A percentile compares a stretch with the other conserved stretches of the same genome.
Evolutionary conservation across 2,113 vertebrate genomes (phyloP).

Genomic region (Bombycilla garrulus): DNA sequence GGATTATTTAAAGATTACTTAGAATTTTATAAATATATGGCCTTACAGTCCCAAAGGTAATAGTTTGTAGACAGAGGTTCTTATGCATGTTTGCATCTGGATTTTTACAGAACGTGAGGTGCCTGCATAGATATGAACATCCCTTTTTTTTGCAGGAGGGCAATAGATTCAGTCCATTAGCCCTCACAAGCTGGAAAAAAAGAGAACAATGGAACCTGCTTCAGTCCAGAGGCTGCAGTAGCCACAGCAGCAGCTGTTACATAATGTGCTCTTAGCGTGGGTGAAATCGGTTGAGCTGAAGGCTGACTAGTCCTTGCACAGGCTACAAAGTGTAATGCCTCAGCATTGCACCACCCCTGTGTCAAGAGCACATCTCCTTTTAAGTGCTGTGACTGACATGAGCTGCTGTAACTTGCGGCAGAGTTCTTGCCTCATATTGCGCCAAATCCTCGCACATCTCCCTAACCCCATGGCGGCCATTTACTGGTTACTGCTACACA

Average conservation of each 20-base stretch:
- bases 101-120: neutral
- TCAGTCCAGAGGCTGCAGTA: neutral
- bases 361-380: neutral
- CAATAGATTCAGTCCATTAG: neutral
- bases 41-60: neutral
- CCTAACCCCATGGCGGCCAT: neutral
- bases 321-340: neutral
- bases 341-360: neutral
- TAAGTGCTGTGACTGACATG: neutral
- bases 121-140: neutral
- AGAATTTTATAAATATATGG: neutral
- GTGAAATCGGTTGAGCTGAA: neutral
- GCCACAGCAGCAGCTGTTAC: neutral
- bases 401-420: neutral
- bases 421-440: neutral
- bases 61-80: neutral
- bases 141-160: neutral
- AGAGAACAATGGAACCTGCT: neutral
- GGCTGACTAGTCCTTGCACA: neutral
- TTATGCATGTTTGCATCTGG: neutral
- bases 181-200: neutral
- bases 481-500: neutral
- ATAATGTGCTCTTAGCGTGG: neutral
- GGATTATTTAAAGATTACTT: neutral
- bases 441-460: neutral